Base-by-base conservation (phyloP, 92 coral and sea anemone species). In the Phenganax subtilis region DNA sequence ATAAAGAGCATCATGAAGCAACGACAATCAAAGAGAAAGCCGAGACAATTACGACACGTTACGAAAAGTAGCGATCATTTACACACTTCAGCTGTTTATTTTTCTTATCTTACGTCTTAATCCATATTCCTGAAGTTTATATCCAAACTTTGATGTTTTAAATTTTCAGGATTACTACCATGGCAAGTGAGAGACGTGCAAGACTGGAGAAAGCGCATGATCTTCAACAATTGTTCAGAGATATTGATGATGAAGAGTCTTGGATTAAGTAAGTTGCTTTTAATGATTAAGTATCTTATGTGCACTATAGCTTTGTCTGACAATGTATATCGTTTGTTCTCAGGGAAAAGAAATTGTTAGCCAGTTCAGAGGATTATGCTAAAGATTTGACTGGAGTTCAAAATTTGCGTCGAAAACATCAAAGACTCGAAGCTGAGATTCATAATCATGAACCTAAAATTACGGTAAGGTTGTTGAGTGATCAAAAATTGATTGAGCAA, bases 361-460 rank as follows among this genome's bases (percentile, higher is more conserved):
- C 97, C 11, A 90, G 98, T 72, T 94, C 98, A 60, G 98, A 94
- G 71, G 98, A 94, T 86, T 94, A 94, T 72, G 98, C 97, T 44
- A 94, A 94, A 69, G 98, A 94, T 85, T 88, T 94, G 86, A 94
- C 97, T 64, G 98, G 98, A 12, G 98, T 94, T 9, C 97, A 94
- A 85, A 94, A 94, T 83, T 82, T 94, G 77, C 93, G 98, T 25
- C 90, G 92, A 89, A 94, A 94, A 66, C 98, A 94, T 63, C 98
- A 92, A 60, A 90, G 98, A 27, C 89, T 94, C 20, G 98, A 92
- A 85, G 97, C 98, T 29, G 98, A 94, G 80, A 85, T 94, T 67
- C 87, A 90, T 75, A 94, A 87, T 75, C 98, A 94, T 64, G 97
- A 91, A 76, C 89, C 98, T 0, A 88, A 97, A 85, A 88, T 94